Evolutionary conservation across 2,888 invertebrate genomes (phyloP).

Genomic region (Globia sparganii): DNA sequence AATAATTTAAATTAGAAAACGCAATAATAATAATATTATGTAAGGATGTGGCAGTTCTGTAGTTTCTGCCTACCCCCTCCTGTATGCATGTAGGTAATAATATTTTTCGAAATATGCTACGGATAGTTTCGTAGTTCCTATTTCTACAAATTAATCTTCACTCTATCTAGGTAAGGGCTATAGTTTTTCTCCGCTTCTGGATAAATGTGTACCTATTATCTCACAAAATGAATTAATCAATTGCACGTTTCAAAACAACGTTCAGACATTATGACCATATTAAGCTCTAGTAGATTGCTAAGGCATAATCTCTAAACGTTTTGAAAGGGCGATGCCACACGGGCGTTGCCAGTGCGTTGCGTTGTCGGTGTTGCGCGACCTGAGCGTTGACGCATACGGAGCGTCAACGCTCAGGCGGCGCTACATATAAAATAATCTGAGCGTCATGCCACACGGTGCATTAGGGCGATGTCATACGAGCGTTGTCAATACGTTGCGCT

Average conservation of each 20-base stretch:
- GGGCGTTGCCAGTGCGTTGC: too few species aligned
- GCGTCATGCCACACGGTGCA: too few species aligned
- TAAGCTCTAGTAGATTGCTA: not conserved
- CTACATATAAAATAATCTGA: too few species aligned
- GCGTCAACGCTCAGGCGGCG: too few species aligned
- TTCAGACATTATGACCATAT: not conserved
- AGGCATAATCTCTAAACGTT: not conserved
- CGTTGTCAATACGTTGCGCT: too few species aligned
- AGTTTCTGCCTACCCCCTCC: not conserved
- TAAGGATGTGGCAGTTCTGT: not conserved
- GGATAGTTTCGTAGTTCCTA: not conserved
- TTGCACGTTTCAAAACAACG: not conserved
- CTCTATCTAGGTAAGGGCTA: not conserved
- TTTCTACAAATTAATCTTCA: not conserved
- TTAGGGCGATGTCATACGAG: too few species aligned
- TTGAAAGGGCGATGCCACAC: too few species aligned
- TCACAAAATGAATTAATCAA: not conserved
- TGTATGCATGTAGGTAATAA: not conserved
- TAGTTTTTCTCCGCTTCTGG: not conserved
- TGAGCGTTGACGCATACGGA: too few species aligned
- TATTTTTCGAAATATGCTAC: conserved; percentile 17
- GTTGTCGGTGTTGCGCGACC: too few species aligned
- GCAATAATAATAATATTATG: not conserved
- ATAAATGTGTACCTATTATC: not conserved
- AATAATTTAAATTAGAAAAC: conserved; percentile 26